Evolutionary conservation across 2,888 invertebrate species (phyloP).

Genomic region (Ferrisia virgata): DNA sequence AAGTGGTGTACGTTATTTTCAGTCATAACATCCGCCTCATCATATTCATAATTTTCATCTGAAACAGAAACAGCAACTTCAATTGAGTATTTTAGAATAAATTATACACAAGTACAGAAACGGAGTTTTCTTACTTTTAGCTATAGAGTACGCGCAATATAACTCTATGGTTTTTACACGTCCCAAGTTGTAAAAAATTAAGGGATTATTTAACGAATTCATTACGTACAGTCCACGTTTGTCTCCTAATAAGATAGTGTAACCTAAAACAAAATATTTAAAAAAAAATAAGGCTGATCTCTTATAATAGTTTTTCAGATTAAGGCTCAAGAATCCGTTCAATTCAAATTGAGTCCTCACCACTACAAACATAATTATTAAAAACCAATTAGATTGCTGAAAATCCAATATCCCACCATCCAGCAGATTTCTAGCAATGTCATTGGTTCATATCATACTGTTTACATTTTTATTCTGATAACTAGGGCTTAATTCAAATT

Average conservation of each 20-base stretch:
- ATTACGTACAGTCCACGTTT: constrained; percentile 1
- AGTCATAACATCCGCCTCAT: neutral
- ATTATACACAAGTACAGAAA: neutral
- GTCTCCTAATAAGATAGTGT: neutral
- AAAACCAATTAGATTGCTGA: too few species aligned
- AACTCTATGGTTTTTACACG: neutral
- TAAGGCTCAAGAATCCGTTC: too few species aligned
- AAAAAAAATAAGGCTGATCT: neutral
- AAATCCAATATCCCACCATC: too few species aligned
- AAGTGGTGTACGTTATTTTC: neutral
- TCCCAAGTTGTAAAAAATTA: neutral
- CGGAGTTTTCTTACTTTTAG: neutral
- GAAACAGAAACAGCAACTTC: neutral
- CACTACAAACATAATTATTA: too few species aligned
- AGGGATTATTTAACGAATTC: neutral
- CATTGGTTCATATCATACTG: too few species aligned
- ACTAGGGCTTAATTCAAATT: too few species aligned
- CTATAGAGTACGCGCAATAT: neutral
- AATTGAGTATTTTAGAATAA: neutral
- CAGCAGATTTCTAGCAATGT: too few species aligned
- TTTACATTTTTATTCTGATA: too few species aligned
- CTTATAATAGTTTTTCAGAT: too few species aligned
- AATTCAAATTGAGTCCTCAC: too few species aligned
- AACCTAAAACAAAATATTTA: too few species aligned
- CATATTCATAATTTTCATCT: neutral